Base-by-base conservation (phyloP, 2,888 invertebrate species). In the Cataglyphis livida region DNA sequence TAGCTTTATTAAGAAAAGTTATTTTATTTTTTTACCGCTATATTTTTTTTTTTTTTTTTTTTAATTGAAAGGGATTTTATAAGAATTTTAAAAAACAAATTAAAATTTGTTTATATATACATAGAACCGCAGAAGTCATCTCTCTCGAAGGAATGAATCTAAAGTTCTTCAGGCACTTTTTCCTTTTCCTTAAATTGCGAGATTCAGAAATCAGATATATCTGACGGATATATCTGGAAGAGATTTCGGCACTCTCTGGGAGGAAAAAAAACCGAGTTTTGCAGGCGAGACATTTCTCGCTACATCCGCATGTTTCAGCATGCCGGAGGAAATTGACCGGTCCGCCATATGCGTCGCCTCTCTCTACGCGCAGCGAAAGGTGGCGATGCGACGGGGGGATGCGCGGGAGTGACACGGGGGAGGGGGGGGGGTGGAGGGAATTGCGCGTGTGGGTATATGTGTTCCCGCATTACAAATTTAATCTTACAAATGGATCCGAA, bases 401-500 rank as follows among this genome's bases (percentile, higher is more conserved):
- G 81, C 89, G 87, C 83, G 87, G 78, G 48, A 79, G 83, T 84
- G 85, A 74, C 68, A 68, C 74, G 48, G 51, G 75, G 59, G 62
- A 21, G 0, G 32, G 12, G 75, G 70, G 54, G 71, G 65, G 32
- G 59, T 66, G 66, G 75, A 68, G 83, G 85, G 41, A 15, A 15
- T 3, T 4, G 41, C 41, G 41, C 12, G 81, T 79, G 74, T 48
- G 76, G 82, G 83, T n/a, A n/a, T 51, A n/a, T 51, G 48, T 82
- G 89, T 90, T 73, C 90, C 84, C 93, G 96, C 95, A 96, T 96
- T 96, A 96, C 95, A 96, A 96, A 95, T 95, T 96, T 96, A 97
- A 97, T 97, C 96, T 96, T 96, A 95, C 96, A 96, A 97, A 97
- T 96, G 96, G 96, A 95, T 94, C 94, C 95, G 95, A 95, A 94